These are phyloP conservation scores for Pogona vitticeps DNA, from an alignment of 2,113 vertebrate genomes.

Conservation along the genomic window DNA sequence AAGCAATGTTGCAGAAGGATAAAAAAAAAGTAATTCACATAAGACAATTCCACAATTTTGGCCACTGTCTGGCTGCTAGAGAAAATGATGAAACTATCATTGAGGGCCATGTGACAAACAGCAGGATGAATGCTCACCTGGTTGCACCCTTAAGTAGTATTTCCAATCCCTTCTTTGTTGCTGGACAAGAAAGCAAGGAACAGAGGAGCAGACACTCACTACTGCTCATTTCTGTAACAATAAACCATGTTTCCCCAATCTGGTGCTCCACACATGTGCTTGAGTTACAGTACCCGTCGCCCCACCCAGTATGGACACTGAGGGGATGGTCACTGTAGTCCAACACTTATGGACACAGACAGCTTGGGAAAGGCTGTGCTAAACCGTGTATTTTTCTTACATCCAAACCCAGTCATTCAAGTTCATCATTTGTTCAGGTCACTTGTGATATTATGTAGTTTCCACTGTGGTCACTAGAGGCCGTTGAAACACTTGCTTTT, in stretches of 20 bases:
- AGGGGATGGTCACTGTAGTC: not conserved
- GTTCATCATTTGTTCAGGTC: not conserved
- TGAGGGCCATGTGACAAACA: no score
- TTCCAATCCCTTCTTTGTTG: not conserved
- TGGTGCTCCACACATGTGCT: not conserved
- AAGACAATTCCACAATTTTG: no score
- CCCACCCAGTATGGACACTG: not conserved
- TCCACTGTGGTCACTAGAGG: slow-evolving; percentile 15
- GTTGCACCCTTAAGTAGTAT: not conserved
- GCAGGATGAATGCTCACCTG: no score
- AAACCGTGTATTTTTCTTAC: not conserved
- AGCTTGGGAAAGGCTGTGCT: not conserved
- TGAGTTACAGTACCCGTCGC: not conserved
- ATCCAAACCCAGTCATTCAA: not conserved
- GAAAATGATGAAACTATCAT: no score
- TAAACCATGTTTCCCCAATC: not conserved
- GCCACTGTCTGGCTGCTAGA: no score
- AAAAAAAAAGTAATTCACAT: no score
- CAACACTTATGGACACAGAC: not conserved
- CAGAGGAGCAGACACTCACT: not conserved
- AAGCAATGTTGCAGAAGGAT: no score
- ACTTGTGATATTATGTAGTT: not conserved
- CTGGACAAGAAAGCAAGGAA: not conserved
- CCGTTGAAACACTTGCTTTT: not conserved
- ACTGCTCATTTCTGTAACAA: not conserved